Percentiles rank a stretch among this genome's conserved stretches.
Evolutionary conservation across 2,888 invertebrate genomes (phyloP).

Genomic region (Drosophila parthenogenetica): DNA sequence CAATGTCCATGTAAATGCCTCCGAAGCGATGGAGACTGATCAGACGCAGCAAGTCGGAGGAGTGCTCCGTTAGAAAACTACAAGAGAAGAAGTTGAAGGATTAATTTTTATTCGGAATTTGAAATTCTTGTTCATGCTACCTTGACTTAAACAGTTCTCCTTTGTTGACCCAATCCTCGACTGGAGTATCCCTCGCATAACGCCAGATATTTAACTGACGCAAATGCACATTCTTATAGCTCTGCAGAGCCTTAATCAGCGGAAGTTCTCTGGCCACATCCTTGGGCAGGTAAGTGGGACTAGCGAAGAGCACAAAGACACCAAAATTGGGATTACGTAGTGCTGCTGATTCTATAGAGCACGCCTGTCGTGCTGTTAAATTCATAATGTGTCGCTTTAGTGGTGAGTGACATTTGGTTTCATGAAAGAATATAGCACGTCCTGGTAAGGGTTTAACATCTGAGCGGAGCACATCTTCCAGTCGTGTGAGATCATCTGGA

Average conservation of each 20-base stretch:
- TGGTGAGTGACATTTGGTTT: conserved; percentile 2
- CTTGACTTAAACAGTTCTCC: conserved; percentile 3
- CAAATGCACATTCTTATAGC: conserved; percentile 14
- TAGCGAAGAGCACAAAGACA: conserved; percentile 82
- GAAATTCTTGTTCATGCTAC: background rate
- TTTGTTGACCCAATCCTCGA: conserved; percentile 13
- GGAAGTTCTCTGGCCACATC: conserved; percentile 29
- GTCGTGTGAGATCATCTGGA: background rate
- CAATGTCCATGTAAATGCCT: conserved; percentile 91
- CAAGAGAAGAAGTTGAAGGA: background rate
- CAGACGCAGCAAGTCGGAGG: conserved; percentile 82
- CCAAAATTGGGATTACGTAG: conserved; percentile 81
- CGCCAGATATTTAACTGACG: conserved; percentile 13
- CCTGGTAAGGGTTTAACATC: background rate
- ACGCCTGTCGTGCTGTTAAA: conserved; percentile 83
- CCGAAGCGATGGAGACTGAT: conserved; percentile 89
- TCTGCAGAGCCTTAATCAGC: conserved; percentile 53
- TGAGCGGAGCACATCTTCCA: conserved; percentile 3
- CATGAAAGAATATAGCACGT: conserved; percentile 3
- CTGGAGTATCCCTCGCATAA: conserved; percentile 11
- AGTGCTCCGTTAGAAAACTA: conserved; percentile 67
- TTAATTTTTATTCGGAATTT: background rate
- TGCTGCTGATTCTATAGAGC: conserved; percentile 84
- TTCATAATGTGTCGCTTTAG: conserved; percentile 42
- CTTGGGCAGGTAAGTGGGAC: conserved; percentile 62